Evolutionary conservation across 2,888 invertebrate species (phyloP), one percentile per base, ranked within the genome.

Genomic region (Chymomyza amoena): DNA sequence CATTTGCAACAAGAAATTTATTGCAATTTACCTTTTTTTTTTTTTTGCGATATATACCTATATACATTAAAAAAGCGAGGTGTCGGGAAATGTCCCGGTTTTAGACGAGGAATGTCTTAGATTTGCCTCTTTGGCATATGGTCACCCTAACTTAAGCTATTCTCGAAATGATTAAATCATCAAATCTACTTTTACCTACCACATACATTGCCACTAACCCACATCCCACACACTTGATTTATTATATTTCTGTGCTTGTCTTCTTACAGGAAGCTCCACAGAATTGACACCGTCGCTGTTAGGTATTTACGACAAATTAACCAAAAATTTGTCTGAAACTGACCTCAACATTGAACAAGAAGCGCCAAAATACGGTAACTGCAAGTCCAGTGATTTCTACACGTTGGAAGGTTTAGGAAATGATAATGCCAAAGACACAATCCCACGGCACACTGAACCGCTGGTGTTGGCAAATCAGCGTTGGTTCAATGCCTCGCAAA

Each of bases 221-320:
- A 25, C 25, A 25, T 3, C 25, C 25, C 25, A 25, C 25, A 25
- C 25, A 61, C 36, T 60, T 15, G 18, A 1, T 25, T 51, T 25
- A 15, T 28, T 59, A 39, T 6, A 64, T 16, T 20, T 5, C 7
- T 57, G 52, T 10, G 87, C 83, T 72, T 90, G 89, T 92, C 25
- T 89, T 82, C 94, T 76, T 94, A 60, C 94, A 97, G 97, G 97
- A 91, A 95, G 96, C 89, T 96, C 96, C 82, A 95, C 96, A 87
- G 97, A 97, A 91, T 93, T 97, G 91, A 95, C 96, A 90, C 96
- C 97, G 72, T 95, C 96, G 80, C 93, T 97, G 76, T 94, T 97
- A 92, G 96, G 96, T 77, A 96, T 97, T 92, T 97, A 97, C 92
- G 97, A 97, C 93, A 95, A 96, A 77, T 93, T 97, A 79, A 91